Evolutionary conservation across 2,113 vertebrate genomes (phyloP).

Genomic region (Equus przewalskii): DNA sequence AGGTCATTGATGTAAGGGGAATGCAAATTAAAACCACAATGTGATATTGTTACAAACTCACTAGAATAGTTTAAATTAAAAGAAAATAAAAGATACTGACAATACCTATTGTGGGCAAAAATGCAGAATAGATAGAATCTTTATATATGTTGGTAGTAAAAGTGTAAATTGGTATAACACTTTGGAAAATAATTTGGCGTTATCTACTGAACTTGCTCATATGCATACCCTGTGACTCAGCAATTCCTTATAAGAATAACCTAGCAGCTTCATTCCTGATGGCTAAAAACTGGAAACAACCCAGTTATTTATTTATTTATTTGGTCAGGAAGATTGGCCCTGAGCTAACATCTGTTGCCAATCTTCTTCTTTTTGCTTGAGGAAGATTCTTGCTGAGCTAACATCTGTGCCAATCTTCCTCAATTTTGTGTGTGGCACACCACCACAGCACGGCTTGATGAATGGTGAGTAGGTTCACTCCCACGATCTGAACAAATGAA

Average conservation of each 20-base stretch:
- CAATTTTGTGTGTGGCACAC: no score
- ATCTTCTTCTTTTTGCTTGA: no score
- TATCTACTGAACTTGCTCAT: neutral
- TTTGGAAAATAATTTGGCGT: neutral
- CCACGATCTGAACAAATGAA: no score
- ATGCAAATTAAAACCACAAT: neutral
- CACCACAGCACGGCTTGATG: no score
- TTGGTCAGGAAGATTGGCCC: no score
- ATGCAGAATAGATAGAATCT: neutral
- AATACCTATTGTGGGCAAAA: neutral
- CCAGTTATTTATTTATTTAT: neutral
- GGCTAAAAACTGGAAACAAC: neutral
- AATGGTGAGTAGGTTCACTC: no score
- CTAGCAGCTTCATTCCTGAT: neutral
- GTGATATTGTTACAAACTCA: neutral
- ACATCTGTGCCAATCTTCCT: no score
- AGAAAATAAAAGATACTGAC: neutral
- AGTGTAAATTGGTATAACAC: neutral
- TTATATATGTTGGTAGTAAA: neutral
- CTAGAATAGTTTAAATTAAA: neutral
- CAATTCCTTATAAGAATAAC: neutral
- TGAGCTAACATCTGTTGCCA: no score
- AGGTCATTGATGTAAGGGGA: neutral
- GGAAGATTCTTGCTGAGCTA: no score
- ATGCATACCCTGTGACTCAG: neutral